A percentile compares a stretch with the other conserved stretches of the same genome.
These are phyloP conservation scores for Eriocheir sinensis DNA, from an alignment of 1,140 invertebrate genomes.

Conservation along the genomic window DNA sequence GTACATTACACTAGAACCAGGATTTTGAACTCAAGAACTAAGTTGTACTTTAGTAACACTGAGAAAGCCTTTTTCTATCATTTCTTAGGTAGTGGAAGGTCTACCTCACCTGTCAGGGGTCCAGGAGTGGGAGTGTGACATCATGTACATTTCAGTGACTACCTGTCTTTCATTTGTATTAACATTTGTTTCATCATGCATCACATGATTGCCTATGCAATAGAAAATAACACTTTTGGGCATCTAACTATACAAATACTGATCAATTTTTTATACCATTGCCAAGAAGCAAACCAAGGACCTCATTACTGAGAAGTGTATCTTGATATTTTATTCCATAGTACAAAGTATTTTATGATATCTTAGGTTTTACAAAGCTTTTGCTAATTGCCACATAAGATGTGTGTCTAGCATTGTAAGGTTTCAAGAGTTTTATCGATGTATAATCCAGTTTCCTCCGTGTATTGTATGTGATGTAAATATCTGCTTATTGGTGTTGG, in stretches of 20 bases:
- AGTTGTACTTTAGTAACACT: conserved; percentile 65
- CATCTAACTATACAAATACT: conserved; percentile 65
- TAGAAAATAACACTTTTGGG: conserved; percentile 66
- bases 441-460: conserved; percentile 71
- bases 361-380: conserved; percentile 75
- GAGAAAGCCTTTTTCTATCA: conserved; percentile 36
- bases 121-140: conserved; percentile 55
- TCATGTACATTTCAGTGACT: conserved; percentile 75
- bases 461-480: conserved; percentile 75
- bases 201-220: conserved; percentile 75
- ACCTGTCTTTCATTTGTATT: conserved; percentile 78
- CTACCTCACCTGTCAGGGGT: conserved; percentile 64
- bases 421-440: conserved; percentile 72
- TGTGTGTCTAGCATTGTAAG: conserved; percentile 71
- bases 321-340: conserved; percentile 77
- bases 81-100: conserved; percentile 70
- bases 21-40: conserved; percentile 53
- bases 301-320: conserved; percentile 73
- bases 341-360: conserved; percentile 77
- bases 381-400: conserved; percentile 72
- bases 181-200: conserved; percentile 59
- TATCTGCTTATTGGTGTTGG: conserved; percentile 75
- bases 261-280: conserved; percentile 71
- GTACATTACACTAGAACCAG: conserved; percentile 45
- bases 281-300: conserved; percentile 74